Evolutionary conservation across 2,797 vertebrate genomes (phyloP), one percentile per base, ranked within the genome.

Genomic region (Sebastes itinus): DNA sequence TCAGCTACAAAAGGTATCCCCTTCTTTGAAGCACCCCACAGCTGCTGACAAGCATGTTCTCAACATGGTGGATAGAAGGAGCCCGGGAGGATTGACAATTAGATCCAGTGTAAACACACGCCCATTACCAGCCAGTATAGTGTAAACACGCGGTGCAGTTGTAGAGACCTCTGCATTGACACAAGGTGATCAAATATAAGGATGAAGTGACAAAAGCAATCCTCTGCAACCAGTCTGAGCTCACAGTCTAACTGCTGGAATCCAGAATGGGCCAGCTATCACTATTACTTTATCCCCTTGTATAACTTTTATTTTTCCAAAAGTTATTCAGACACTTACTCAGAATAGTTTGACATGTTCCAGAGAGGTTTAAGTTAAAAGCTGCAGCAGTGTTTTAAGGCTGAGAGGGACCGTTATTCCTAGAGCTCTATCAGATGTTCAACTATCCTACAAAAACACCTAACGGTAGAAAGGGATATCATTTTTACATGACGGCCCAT

Each of bases 1-100:
- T 87, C 72, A 82, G 72, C 77, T 86, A 92, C 92, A 89, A 92
- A 92, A 89, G 80, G 88, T 89, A 84, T 69, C 69, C 75, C 69
- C 75, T 16, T 68, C 93, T 94, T 93, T 95, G 92, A 94, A 94
- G 88, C 75, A 25, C 54, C 73, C 63, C 82, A 78, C 91, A 93
- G 92, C 91, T 94, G 94, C 89, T 88, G 91, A 92, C 82, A 82
- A 88, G 81, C 79, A 79, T 85, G 89, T 90, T 85, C 77, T 86
- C 77, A 87, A 87, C 81, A 81, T 80, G 79, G 83, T 56, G 86
- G 71, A 82, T 42, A 74, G 84, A 89, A 71, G 72, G 6, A 79
- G 80, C 72, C 60, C 9, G 18, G 77, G 73, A 84, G 79, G 84
- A 85, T 77, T 76, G 72, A 90, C 77, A 88, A 88, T 92, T 87